Conservation (phyloP, 1,140 invertebrate species). For the Pygmarrhopalites habei region DNA sequence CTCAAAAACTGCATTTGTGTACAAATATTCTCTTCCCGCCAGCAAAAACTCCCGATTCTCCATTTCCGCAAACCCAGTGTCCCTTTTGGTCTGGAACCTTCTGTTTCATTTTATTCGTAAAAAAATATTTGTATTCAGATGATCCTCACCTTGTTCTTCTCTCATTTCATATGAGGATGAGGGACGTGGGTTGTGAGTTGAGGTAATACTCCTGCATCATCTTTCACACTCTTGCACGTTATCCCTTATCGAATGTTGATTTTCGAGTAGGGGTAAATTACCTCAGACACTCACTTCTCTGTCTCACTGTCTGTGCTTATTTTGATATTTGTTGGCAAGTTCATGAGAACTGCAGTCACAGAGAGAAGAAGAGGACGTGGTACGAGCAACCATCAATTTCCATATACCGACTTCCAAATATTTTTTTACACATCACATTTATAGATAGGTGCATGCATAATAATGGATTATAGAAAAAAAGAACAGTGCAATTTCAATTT, state of each 20-base stretch:
- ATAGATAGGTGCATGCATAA: neutral
- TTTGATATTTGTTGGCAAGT: neutral
- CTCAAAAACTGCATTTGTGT: no score
- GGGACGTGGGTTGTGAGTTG: no score
- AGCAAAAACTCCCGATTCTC: no score
- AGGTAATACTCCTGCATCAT: no score
- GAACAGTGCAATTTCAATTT: neutral
- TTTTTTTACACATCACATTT: neutral
- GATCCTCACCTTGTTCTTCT: neutral
- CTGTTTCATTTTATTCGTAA: no score
- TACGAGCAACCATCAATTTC: neutral
- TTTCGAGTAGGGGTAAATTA: neutral
- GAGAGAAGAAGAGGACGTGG: neutral
- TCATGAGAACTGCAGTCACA: neutral
- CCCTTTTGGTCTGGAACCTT: no score
- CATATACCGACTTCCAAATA: neutral
- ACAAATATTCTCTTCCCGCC: no score
- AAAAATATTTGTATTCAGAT: neutral
- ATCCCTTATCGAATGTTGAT: neutral
- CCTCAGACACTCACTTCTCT: neutral
- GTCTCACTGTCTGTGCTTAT: neutral
- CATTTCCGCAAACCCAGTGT: no score
- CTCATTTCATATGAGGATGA: no score
- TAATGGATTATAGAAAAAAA: neutral
- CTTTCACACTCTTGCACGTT: neutral